Evolutionary conservation across 1,140 invertebrate species (phyloP), one percentile per base, ranked within the genome.

Genomic region (Papilio xuthus): DNA sequence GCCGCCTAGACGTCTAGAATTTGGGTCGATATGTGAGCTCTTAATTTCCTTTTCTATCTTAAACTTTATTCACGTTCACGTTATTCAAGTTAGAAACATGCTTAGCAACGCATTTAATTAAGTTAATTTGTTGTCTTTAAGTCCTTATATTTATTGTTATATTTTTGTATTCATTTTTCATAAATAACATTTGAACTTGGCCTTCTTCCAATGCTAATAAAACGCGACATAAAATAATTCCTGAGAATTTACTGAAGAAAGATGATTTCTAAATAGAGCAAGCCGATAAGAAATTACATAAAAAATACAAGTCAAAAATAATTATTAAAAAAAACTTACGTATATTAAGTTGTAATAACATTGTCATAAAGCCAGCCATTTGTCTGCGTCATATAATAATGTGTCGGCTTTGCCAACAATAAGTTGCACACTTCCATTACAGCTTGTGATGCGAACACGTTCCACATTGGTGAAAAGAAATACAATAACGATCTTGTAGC

Each of bases 1-100:
- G 74, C 28, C 74, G 74, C 74, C 74, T 60, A 63, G 74, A 60
- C 74, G 74, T 76, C 74, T 76, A 76, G 74, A 41, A 76, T 76
- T 76, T 60, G 74, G 74, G 42, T 76, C 74, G 53, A 76, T 76
- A 63, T 41, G 18, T 41, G 74, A 53, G 50, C 74, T 63, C 53
- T 76, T 60, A 76, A 76, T 63, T 76, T 23, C 18, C n/a, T 76
- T 63, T 72, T 42, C 71, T 42, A 44, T 71, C 18, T 32, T 71
- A 41, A 71, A 23, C 32, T 28, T 37, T 69, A 41, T 41, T 41
- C 67, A 32, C 12, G 67, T 18, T 18, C n/a, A 4, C 47, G 23
- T 44, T 72, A 67, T 15, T 28, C 60, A 15, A 67, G n/a, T 60
- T 60, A 67, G 60, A 32, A 28, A 28, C 60, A 28, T 67, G 60